Percentiles rank a stretch among this genome's conserved stretches.
phyloP scores from a whole-genome alignment of 2,888 invertebrate species.

The Apamea monoglypha region DNA sequence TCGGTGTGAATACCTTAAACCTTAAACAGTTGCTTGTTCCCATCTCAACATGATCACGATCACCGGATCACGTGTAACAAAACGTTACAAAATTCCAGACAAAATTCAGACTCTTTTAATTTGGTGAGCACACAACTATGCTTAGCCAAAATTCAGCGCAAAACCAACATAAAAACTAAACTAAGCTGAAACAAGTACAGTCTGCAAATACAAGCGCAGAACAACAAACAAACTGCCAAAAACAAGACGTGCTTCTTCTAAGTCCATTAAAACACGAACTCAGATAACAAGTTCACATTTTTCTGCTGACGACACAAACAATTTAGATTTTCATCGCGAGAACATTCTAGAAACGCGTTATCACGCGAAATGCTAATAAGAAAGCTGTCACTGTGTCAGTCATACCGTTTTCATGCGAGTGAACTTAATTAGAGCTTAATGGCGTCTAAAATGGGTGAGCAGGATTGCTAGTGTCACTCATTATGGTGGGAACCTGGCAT shows the following conservation, averaged over 20 bases:
- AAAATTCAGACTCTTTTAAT: neutral
- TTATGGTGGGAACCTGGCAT: slow-evolving; percentile 46
- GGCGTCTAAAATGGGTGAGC: slow-evolving; percentile 50
- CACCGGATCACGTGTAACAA: neutral
- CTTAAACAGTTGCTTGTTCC: too few species aligned
- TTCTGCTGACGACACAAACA: slow-evolving; percentile 63
- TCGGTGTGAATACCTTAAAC: neutral
- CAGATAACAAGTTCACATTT: slow-evolving; percentile 59
- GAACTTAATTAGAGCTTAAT: slow-evolving; percentile 63
- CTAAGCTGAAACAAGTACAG: slow-evolving; percentile 41
- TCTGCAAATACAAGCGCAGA: slow-evolving; percentile 39
- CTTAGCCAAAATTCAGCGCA: slow-evolving; percentile 12
- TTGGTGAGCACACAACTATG: neutral
- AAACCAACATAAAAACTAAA: slow-evolving; percentile 39
- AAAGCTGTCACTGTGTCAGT: slow-evolving; percentile 63
- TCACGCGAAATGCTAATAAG: slow-evolving; percentile 64
- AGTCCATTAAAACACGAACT: slow-evolving; percentile 54
- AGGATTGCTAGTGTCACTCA: slow-evolving; percentile 48
- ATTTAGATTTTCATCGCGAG: slow-evolving; percentile 62
- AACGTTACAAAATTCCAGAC: neutral
- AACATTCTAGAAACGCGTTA: slow-evolving; percentile 60
- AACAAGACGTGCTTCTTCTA: slow-evolving; percentile 37
- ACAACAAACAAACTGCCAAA: slow-evolving; percentile 51
- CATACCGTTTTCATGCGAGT: slow-evolving; percentile 60
- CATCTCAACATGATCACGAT: neutral